Conservation (phyloP, 2,888 invertebrate species). For the Nasonia oneida region DNA sequence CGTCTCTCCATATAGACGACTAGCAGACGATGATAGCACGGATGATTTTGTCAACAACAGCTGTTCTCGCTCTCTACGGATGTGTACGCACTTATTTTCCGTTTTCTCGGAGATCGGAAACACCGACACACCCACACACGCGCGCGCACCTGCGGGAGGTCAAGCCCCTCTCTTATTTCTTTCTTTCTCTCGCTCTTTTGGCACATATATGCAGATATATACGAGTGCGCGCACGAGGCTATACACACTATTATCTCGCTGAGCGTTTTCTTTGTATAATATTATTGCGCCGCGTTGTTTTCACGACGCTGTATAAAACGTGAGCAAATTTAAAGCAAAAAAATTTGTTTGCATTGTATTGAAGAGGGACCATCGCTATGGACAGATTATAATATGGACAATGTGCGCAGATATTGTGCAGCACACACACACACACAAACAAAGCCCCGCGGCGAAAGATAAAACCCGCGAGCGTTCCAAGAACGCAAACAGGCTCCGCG, state of each 20-base stretch:
- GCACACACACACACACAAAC: not conserved
- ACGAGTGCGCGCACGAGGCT: too few relatives aligned
- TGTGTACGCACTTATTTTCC: too few relatives aligned
- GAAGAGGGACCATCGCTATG: not conserved
- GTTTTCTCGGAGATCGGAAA: not conserved
- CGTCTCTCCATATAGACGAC: not conserved
- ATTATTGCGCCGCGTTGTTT: not conserved
- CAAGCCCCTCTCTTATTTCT: not conserved
- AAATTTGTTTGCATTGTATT: not conserved
- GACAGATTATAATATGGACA: not conserved
- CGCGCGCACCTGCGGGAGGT: not conserved
- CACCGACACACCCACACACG: not conserved
- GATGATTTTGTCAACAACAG: constrained; percentile 5
- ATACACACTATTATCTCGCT: not conserved
- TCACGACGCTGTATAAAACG: not conserved
- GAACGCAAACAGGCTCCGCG: not conserved
- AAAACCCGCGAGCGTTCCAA: not conserved
- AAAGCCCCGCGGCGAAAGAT: not conserved
- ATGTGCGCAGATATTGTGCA: not conserved
- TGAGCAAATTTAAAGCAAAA: not conserved
- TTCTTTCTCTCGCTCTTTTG: not conserved
- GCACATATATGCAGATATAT: too few relatives aligned
- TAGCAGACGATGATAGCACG: not conserved
- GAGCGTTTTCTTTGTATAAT: not conserved
- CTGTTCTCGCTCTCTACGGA: not conserved